These are phyloP conservation scores for Myotis davidii DNA, from an alignment of 2,113 vertebrate species.

Conservation along the genomic window DNA sequence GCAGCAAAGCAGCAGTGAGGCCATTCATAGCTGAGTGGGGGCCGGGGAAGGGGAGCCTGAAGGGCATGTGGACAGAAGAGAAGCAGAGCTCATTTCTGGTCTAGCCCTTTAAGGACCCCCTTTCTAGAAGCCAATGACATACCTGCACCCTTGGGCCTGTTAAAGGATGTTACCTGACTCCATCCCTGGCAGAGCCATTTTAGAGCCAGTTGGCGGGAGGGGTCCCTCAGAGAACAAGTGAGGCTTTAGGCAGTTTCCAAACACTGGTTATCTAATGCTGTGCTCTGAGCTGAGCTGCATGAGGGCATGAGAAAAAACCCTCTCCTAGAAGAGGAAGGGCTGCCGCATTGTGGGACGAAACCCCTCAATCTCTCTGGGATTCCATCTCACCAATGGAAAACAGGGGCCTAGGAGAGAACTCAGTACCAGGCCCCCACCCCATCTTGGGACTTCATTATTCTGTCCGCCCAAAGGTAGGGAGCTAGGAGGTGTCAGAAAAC, in stretches of 20 bases:
- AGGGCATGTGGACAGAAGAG: background rate
- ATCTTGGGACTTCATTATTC: conserved; percentile 8
- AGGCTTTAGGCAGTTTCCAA: background rate
- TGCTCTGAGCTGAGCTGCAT: background rate
- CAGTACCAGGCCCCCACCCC: background rate
- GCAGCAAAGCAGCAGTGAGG: background rate
- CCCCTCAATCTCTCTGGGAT: background rate
- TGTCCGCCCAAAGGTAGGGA: background rate
- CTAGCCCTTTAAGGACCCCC: conserved; percentile 61
- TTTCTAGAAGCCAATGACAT: conserved; percentile 18
- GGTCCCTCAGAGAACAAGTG: background rate
- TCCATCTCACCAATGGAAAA: background rate
- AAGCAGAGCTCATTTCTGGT: background rate
- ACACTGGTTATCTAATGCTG: background rate
- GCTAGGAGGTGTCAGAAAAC: background rate
- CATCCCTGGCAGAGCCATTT: conserved; percentile 40
- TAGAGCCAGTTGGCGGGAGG: background rate
- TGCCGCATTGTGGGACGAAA: background rate
- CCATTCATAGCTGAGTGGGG: background rate
- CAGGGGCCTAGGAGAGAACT: background rate
- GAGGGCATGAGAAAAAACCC: background rate
- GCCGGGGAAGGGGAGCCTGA: background rate
- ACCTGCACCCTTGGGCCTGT: background rate
- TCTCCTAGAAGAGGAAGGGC: background rate
- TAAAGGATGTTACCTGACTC: conserved; percentile 56